Evolutionary conservation across 2,797 vertebrate species (phyloP).

Genomic region (Delichon dasypus): DNA sequence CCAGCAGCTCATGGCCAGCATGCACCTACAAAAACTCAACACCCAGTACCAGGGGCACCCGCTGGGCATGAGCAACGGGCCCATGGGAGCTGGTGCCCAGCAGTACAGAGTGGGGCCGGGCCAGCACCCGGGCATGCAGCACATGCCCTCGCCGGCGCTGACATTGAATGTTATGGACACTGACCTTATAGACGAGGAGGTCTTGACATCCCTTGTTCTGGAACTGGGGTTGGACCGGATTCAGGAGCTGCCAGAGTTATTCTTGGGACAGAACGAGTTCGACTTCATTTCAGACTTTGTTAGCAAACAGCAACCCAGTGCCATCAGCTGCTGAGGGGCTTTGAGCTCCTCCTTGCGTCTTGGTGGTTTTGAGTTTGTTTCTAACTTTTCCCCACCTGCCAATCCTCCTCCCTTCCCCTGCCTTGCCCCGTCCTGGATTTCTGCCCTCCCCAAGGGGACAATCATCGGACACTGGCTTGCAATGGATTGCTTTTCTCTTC

Average conservation of each 20-base stretch:
- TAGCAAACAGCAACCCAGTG: slow-evolving; percentile 92
- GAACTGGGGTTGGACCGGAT: slow-evolving; percentile 94
- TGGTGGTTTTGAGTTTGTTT: slow-evolving; percentile 50
- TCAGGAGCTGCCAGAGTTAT: slow-evolving; percentile 95
- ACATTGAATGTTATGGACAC: slow-evolving; percentile 90
- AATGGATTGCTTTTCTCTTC: slow-evolving; percentile 41
- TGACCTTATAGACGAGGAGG: slow-evolving; percentile 95
- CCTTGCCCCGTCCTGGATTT: slow-evolving; percentile 33
- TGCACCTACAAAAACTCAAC: slow-evolving; percentile 93
- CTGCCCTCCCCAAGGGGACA: slow-evolving; percentile 37
- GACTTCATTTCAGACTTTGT: slow-evolving; percentile 98
- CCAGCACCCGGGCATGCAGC: slow-evolving; percentile 80
- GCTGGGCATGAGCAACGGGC: slow-evolving; percentile 78
- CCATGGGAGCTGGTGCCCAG: slow-evolving; percentile 75
- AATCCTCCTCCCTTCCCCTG: background rate
- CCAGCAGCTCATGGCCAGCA: slow-evolving; percentile 90
- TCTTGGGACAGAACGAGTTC: slow-evolving; percentile 96
- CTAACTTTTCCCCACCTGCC: slow-evolving; percentile 7
- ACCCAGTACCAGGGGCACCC: slow-evolving; percentile 90
- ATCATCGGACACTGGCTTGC: slow-evolving; percentile 47
- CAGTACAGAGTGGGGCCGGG: slow-evolving; percentile 80
- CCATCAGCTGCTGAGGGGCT: slow-evolving; percentile 88
- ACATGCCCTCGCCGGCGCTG: slow-evolving; percentile 82
- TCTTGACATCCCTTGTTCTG: slow-evolving; percentile 91
- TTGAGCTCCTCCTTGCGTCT: slow-evolving; percentile 44